Conservation (phyloP, 2,797 vertebrate genomes). For the Cynodonichthys magdalenae region DNA sequence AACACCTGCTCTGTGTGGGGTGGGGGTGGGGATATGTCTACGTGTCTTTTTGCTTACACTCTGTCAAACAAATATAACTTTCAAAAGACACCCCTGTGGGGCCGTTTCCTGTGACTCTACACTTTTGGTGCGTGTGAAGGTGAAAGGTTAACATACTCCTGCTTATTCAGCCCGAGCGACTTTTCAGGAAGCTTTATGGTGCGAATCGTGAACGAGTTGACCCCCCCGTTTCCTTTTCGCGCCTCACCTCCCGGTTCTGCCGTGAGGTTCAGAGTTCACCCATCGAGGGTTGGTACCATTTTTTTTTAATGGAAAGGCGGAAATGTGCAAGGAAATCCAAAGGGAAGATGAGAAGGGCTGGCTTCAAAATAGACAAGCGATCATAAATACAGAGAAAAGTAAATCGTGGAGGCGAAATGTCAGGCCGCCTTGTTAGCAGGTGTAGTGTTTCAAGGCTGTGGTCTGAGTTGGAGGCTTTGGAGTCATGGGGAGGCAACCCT, state of each 20-base stretch:
- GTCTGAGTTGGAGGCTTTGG: constrained; percentile 67
- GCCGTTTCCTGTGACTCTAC: constrained; percentile 39
- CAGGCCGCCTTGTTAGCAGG: constrained; percentile 74
- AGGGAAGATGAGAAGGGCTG: constrained; percentile 45
- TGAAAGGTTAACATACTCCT: constrained; percentile 68
- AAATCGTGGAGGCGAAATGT: constrained; percentile 72
- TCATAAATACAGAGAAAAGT: constrained; percentile 73
- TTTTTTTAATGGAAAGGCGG: constrained; percentile 47
- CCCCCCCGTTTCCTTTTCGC: constrained; percentile 35
- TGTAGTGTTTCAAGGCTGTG: constrained; percentile 74
- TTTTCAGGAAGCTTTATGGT: constrained; percentile 69
- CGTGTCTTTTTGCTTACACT: constrained; percentile 34
- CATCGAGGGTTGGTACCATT: constrained; percentile 69
- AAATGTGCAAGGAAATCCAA: constrained; percentile 57
- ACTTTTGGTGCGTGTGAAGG: constrained; percentile 34
- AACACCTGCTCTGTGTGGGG: constrained; percentile 53
- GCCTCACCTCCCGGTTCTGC: constrained; percentile 27
- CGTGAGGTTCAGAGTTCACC: constrained; percentile 76
- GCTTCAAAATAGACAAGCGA: constrained; percentile 56
- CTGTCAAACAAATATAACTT: constrained; percentile 22
- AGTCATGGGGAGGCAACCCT: constrained; percentile 69
- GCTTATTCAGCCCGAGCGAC: constrained; percentile 56
- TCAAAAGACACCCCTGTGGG: constrained; percentile 19
- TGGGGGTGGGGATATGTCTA: constrained; percentile 33
- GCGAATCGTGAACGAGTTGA: constrained; percentile 65